phyloP scores from a whole-genome alignment of 1,140 invertebrate species.

The Spodoptera frugiperda region DNA sequence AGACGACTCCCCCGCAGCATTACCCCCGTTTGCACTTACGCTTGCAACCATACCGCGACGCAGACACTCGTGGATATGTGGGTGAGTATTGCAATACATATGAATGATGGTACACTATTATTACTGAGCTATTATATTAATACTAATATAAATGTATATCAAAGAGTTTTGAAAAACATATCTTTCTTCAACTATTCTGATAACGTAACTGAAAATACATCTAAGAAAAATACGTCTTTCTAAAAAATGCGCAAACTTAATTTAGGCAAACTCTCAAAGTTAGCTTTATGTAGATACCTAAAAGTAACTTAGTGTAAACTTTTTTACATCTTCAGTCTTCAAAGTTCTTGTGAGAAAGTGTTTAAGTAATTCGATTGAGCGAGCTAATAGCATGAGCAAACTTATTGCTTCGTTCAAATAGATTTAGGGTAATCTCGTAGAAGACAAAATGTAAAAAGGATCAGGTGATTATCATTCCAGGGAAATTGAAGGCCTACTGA shows the following conservation, averaged over 20 bases:
- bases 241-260: background rate
- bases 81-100: slow-evolving; percentile 62
- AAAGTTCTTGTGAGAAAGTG: background rate
- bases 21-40: slow-evolving; percentile 79
- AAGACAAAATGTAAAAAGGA: background rate
- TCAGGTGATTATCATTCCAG: background rate
- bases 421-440: background rate
- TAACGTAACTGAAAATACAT: no score
- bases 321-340: background rate
- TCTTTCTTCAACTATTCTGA: no score
- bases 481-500: background rate
- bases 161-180: no score
- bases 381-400: background rate
- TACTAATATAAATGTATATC: no score
- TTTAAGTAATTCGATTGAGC: background rate
- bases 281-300: background rate
- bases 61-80: slow-evolving; percentile 81
- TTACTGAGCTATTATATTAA: no score
- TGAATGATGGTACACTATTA: background rate
- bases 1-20: slow-evolving; percentile 66
- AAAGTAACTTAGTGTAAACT: slow-evolving; percentile 9
- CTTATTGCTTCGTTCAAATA: background rate
- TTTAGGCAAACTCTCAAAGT: background rate
- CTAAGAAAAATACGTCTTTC: no score
- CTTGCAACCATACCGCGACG: slow-evolving; percentile 77